A percentile compares a stretch with the other conserved stretches of the same genome.
These are phyloP conservation scores for Hypolimnas misippus DNA, from an alignment of 2,888 invertebrate genomes.

Conservation along the genomic window DNA sequence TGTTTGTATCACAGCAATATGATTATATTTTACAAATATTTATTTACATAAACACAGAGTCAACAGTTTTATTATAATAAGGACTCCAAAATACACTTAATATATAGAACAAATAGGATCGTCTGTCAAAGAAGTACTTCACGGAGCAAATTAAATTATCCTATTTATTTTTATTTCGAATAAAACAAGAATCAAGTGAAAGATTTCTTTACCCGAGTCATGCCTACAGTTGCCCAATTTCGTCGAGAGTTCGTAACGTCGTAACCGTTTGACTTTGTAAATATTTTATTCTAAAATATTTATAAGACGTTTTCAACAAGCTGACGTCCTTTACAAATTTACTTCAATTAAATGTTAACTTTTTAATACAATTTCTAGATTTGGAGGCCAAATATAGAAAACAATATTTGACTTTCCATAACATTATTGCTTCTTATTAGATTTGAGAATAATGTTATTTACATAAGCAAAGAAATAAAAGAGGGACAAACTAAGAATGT, in stretches of 20 bases:
- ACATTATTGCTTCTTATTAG: too few species aligned
- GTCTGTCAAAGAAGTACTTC: neutral
- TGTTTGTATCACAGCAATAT: too few species aligned
- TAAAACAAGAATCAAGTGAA: neutral
- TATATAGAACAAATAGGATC: neutral
- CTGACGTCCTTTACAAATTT: too few species aligned
- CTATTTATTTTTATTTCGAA: neutral
- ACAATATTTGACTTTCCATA: neutral
- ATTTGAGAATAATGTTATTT: too few species aligned
- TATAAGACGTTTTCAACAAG: neutral
- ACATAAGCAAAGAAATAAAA: too few species aligned
- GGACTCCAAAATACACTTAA: neutral
- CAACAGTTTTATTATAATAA: neutral
- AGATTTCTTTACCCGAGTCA: neutral
- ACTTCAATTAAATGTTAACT: neutral
- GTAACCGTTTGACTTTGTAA: neutral
- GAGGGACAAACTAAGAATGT: too few species aligned
- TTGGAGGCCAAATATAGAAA: neutral
- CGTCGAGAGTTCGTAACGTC: neutral
- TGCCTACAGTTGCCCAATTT: neutral
- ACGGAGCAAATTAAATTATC: neutral
- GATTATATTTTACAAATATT: too few species aligned
- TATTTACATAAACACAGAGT: too few species aligned
- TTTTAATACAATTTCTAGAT: neutral
- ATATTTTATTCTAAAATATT: neutral